Base-by-base conservation (phyloP, 2,888 invertebrate species). In the Drosophila sordidapex region DNA sequence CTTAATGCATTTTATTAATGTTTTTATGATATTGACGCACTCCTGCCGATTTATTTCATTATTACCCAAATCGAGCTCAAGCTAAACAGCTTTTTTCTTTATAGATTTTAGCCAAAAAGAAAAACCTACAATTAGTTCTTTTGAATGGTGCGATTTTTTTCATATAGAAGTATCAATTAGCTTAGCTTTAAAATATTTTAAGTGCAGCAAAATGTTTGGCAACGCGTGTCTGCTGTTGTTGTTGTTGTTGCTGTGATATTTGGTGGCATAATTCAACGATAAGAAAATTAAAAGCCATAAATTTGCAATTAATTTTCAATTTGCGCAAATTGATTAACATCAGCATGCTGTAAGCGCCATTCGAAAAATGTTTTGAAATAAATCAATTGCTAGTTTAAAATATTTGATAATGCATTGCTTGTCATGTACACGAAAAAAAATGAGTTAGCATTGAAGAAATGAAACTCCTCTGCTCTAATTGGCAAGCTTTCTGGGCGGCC, bases 291-390 rank as follows among this genome's bases (percentile, higher is more conserved):
- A 91, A 90, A 85, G 90, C 89, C 79, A 90, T 90, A 90, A 91
- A 90, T 91, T 90, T 83, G 81, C 90, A 91, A 90, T 90, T 90
- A 90, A 91, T 84, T 90, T 90, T 90, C 88, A 90, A 90, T 90
- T 90, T 91, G 91, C 84, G 80, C 81, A 85, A 84, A 88, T 84
- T 83, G 84, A 88, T 84, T 78, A 88, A 57, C 83, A 87, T 87
- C 83, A 83, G 79, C 67, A 81, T 65, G 76, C 69, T 61, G 70
- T 67, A 74, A 80, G 74, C 56, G 86, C 77, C 80, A 83, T 69
- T 74, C 75, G 73, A 73, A 75, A 72, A 82, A 67, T 80, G 58
- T 70, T 64, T 63, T 53, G 52, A 70, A 86, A 86, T 84, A 88
- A 84, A 84, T 84, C 88, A 88, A 66, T 31, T 59, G 56, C 18